Evolutionary conservation across 2,113 vertebrate genomes (phyloP).

Genomic region (Sylvilagus bachmani): DNA sequence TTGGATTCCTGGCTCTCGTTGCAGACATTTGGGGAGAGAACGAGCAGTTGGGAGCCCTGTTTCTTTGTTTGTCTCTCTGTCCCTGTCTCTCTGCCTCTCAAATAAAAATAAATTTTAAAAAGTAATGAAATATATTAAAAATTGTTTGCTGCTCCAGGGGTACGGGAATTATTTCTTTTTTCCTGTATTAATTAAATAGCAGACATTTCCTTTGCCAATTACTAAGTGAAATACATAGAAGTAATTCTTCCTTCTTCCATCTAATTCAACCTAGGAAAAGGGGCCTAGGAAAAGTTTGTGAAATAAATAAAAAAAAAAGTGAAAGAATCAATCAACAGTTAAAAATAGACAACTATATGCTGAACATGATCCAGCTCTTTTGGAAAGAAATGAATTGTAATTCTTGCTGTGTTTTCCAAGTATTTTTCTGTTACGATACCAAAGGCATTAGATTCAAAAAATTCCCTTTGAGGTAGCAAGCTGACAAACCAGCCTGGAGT

Average conservation of each 20-base stretch:
- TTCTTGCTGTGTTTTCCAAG: not conserved
- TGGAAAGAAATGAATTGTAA: not conserved
- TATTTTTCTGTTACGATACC: constrained; percentile 2
- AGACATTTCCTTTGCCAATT: constrained; percentile 14
- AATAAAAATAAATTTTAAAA: too few relatives aligned
- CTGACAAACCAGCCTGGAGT: not conserved
- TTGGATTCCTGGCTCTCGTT: too few relatives aligned
- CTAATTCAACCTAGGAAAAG: not conserved
- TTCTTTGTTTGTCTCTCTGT: too few relatives aligned
- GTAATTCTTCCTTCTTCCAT: not conserved
- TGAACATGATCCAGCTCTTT: constrained; percentile 20
- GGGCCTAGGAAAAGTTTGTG: not conserved
- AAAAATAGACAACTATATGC: not conserved
- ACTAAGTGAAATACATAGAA: constrained; percentile 20
- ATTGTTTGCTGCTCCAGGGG: not conserved
- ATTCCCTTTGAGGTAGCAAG: not conserved
- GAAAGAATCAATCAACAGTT: not conserved
- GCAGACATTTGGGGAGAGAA: too few relatives aligned
- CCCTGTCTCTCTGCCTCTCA: too few relatives aligned
- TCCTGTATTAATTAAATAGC: not conserved
- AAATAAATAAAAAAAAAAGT: constrained; percentile 42
- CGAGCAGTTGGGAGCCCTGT: too few relatives aligned
- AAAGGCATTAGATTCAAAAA: not conserved
- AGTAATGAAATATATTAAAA: too few relatives aligned
- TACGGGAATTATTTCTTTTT: constrained; percentile 11